Evolutionary conservation across 2,113 vertebrate species (phyloP).

Genomic region (Solea senegalensis): DNA sequence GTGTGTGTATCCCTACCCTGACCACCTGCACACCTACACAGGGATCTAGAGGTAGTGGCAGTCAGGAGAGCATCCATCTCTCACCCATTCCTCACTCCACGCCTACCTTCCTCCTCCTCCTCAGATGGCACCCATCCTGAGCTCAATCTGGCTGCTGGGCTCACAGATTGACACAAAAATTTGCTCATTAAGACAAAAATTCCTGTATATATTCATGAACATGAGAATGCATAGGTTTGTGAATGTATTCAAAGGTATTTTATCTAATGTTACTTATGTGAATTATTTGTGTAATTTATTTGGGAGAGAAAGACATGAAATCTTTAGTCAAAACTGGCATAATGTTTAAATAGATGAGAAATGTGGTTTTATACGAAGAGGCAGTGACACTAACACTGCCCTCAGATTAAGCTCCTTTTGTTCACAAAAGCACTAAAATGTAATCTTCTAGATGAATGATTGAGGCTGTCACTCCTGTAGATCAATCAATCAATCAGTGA

Average conservation of each 20-base stretch:
- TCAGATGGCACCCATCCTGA: slow-evolving; percentile 60
- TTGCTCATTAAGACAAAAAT: slow-evolving; percentile 55
- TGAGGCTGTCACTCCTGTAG: too few relatives aligned
- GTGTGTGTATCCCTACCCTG: neutral
- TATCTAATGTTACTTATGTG: neutral
- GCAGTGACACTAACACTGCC: too few relatives aligned
- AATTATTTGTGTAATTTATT: too few relatives aligned
- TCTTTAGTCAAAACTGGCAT: too few relatives aligned
- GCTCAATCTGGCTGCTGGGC: slow-evolving; percentile 59
- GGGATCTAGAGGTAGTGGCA: slow-evolving; percentile 8
- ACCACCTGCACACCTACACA: slow-evolving; percentile 61
- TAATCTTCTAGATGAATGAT: too few relatives aligned
- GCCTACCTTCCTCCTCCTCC: slow-evolving; percentile 72
- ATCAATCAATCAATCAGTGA: slow-evolving; percentile 26
- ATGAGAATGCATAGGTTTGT: slow-evolving; percentile 21
- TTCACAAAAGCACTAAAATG: too few relatives aligned
- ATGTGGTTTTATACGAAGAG: too few relatives aligned
- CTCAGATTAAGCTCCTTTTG: too few relatives aligned
- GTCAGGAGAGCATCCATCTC: slow-evolving; percentile 43
- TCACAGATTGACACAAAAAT: slow-evolving; percentile 54
- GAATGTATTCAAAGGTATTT: slow-evolving; percentile 25
- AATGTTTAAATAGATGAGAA: too few relatives aligned
- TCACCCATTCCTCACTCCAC: slow-evolving; percentile 48
- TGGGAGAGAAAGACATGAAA: too few relatives aligned
- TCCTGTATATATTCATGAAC: slow-evolving; percentile 54